Evolutionary conservation across 2,113 vertebrate genomes (phyloP), one percentile per base, ranked within the genome.

Genomic region (Tragulus kanchil): DNA sequence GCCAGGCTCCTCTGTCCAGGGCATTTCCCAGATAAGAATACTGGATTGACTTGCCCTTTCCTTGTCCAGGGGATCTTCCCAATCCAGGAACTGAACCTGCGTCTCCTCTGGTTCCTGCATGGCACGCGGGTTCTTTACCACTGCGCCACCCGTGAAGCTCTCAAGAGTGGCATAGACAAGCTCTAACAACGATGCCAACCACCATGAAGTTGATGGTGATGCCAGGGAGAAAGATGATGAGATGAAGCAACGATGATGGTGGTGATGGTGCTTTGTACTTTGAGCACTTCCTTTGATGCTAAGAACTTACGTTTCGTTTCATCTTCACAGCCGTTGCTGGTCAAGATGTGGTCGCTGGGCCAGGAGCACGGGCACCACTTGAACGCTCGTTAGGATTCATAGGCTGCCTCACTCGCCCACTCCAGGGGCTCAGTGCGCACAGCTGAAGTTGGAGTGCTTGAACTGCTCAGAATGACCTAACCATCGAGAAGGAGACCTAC

Each of bases 321-420:
- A 4, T n/a, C 56, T n/a, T 65, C 54, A n/a, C 36, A 5, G 25
- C 4, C 25, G 58, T 25, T 23, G 87, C 31, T 36, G 6, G 65
- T 19, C 8, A 2, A 8, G 15, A 4, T 1, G 13, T 2, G 2
- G 31, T 0, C 58, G 8, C 1, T 0, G 12, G 31, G 12, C 61
- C 54, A 52, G 48, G 65, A 42, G 45, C n/a, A 0, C 1, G 2
- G 71, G 7, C n/a, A 4, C 12, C 7, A 3, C 54, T 31, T 21
- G 28, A 21, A 31, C 19, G 3, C 54, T 4, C 14, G 14, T 21
- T 42, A 8, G 16, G 73, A 9, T 1, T 2, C 10, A 14, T 50
- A 64, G 15, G 13, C 58, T 12, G 5, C 12, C 62, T 52, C 58
- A 1, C 31, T 31, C 26, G 42, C 48, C n/a, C 0, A 3, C 11